Evolutionary conservation across 2,797 vertebrate genomes (phyloP).

Genomic region (Amblyraja radiata): DNA sequence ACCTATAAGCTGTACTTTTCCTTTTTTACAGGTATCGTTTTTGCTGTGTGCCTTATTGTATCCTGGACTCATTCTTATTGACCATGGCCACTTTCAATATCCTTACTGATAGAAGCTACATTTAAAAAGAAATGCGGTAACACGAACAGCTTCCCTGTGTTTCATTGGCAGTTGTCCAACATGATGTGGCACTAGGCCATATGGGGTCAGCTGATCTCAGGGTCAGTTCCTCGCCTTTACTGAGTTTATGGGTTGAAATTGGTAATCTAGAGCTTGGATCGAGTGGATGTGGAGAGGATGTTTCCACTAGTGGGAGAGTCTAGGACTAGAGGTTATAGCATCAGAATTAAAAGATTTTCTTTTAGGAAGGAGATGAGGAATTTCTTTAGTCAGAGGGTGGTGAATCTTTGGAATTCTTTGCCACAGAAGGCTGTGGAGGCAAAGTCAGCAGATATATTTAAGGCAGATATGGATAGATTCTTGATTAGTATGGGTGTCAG

Average conservation of each 20-base stretch:
- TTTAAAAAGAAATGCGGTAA: background rate
- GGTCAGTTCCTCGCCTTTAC: background rate
- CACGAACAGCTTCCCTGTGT: background rate
- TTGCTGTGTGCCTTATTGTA: constrained; percentile 82
- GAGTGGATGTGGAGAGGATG: too few species aligned
- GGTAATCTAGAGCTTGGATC: too few species aligned
- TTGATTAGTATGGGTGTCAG: too few species aligned
- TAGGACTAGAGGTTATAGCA: too few species aligned
- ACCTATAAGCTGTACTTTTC: constrained; percentile 38
- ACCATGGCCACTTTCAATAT: constrained; percentile 98
- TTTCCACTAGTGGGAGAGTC: too few species aligned
- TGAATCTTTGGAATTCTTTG: too few species aligned
- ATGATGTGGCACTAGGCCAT: background rate
- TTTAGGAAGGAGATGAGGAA: too few species aligned
- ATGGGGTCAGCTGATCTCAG: background rate
- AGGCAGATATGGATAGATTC: too few species aligned
- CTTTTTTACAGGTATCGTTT: constrained; percentile 62
- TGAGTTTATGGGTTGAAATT: background rate
- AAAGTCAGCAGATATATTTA: too few species aligned
- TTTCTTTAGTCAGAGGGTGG: too few species aligned
- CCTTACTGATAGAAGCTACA: constrained; percentile 57
- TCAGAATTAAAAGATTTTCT: too few species aligned
- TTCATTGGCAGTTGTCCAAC: background rate
- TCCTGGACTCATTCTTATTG: constrained; percentile 88
- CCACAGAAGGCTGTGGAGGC: too few species aligned